Evolutionary conservation across 2,113 vertebrate species (phyloP).

Genomic region (Nettapus auritus): DNA sequence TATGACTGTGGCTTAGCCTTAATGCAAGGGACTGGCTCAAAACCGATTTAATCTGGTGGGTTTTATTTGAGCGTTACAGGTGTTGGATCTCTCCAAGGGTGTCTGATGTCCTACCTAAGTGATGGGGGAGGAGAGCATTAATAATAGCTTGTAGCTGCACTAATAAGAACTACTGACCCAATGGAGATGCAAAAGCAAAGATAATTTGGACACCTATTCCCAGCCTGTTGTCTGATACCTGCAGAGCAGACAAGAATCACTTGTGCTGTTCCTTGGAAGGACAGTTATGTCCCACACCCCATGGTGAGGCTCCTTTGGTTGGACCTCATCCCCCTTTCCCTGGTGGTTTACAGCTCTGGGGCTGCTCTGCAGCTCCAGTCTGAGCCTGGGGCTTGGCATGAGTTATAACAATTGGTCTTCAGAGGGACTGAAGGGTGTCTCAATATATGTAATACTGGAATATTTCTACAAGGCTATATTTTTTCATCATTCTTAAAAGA

Average conservation of each 20-base stretch:
- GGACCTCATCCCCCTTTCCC: background rate
- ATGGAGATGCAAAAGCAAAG: background rate
- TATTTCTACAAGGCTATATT: background rate
- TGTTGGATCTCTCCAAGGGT: background rate
- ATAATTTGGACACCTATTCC: background rate
- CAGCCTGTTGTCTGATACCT: background rate
- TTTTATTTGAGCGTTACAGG: background rate
- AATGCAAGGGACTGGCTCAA: background rate
- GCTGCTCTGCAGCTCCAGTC: background rate
- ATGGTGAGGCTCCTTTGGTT: accelerated
- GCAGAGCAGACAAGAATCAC: background rate
- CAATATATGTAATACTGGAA: background rate
- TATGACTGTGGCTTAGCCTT: background rate
- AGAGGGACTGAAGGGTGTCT: background rate
- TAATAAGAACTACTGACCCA: background rate
- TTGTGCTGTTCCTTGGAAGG: background rate
- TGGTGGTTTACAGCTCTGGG: background rate
- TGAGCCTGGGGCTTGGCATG: too few species aligned
- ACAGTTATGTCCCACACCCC: background rate
- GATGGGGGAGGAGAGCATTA: background rate
- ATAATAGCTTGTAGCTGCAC: background rate
- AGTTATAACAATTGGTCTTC: background rate
- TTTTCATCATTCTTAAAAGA: background rate
- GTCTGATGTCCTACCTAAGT: background rate
- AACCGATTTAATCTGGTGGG: background rate